Conservation (phyloP, 2,113 vertebrate genomes). For the Platysteira castanea region DNA sequence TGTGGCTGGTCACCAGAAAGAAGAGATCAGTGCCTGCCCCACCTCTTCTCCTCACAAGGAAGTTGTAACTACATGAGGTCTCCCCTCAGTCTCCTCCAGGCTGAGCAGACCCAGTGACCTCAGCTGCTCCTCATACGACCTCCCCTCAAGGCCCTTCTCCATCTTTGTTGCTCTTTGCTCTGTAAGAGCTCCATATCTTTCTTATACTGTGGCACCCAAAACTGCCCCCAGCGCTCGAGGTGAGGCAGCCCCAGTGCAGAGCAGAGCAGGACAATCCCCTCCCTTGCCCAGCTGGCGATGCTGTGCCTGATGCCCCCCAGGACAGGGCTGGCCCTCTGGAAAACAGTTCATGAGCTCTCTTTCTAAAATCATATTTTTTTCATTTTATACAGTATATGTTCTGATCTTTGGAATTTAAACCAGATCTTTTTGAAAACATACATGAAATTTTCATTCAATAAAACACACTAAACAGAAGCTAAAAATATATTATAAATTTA, state of each 20-base stretch:
- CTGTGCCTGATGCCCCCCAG: not conserved
- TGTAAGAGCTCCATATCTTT: not conserved
- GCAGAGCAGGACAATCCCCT: not conserved
- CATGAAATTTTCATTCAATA: not conserved
- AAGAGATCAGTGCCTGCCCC: not conserved
- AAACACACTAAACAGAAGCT: not conserved
- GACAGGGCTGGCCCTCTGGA: not conserved
- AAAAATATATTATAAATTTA: not conserved
- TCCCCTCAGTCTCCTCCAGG: not conserved
- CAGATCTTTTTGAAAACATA: not conserved
- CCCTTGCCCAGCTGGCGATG: rapidly evolving
- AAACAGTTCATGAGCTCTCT: not conserved
- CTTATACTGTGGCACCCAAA: not conserved
- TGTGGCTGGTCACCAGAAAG: too few relatives aligned
- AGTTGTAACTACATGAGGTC: rapidly evolving
- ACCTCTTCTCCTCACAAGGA: not conserved
- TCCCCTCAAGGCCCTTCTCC: not conserved
- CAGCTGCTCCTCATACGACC: rapidly evolving
- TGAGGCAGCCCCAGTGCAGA: not conserved
- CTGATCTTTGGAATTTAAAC: not conserved
- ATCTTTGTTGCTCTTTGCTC: not conserved
- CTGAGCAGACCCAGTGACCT: not conserved
- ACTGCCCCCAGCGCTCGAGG: rapidly evolving
- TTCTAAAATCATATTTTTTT: not conserved
- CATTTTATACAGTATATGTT: not conserved